phyloP scores from a whole-genome alignment of 2,888 invertebrate species.

The Pachycephus smyrnensis region DNA sequence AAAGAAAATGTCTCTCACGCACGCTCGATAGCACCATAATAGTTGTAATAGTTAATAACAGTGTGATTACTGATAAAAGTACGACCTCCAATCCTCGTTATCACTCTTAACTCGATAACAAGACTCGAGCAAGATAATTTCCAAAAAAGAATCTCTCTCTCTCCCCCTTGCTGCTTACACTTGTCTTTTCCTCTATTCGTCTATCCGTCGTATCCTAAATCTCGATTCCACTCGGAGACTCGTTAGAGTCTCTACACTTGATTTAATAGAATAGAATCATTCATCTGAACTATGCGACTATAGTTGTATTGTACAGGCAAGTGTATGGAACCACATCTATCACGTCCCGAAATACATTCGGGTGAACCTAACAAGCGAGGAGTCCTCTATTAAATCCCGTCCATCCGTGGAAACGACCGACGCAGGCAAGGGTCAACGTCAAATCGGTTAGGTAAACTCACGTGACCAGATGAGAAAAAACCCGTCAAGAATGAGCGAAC shows the following conservation, averaged over 20 bases:
- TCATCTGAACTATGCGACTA: background rate
- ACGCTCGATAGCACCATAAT: conserved; percentile 28
- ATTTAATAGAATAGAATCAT: background rate
- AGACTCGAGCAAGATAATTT: background rate
- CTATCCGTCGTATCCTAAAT: background rate
- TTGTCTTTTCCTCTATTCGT: background rate
- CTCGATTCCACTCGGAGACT: background rate
- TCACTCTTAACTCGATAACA: background rate
- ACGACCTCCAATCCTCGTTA: background rate
- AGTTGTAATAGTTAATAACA: background rate
- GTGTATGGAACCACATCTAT: background rate
- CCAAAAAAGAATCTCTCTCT: background rate
- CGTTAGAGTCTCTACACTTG: background rate
- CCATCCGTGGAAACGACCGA: background rate
- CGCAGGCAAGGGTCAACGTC: background rate
- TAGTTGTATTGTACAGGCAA: background rate
- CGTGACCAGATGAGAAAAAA: background rate
- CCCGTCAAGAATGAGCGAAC: background rate
- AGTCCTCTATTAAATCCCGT: background rate
- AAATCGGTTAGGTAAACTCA: background rate
- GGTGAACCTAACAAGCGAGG: background rate
- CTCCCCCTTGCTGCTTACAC: background rate
- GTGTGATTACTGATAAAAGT: background rate
- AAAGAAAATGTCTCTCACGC: conserved; percentile 19
- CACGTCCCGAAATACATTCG: background rate